These are phyloP conservation scores for Marmota monax DNA, from an alignment of 2,113 vertebrate species.

Conservation along the genomic window DNA sequence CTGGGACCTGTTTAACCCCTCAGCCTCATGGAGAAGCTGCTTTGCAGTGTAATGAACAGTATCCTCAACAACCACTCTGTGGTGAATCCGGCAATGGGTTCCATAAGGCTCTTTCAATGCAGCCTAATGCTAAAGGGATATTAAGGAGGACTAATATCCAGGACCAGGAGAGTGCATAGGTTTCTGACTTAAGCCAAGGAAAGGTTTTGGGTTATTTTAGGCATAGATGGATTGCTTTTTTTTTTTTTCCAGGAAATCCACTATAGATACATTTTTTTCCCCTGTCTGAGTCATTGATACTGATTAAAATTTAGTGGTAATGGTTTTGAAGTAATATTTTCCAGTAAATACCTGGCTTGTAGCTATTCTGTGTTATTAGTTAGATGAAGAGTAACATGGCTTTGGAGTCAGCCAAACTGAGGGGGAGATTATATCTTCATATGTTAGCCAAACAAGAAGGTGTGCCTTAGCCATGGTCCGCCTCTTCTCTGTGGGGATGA, in stretches of 20 bases:
- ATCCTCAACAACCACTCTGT: background rate
- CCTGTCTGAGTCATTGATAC: background rate
- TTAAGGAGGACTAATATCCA: background rate
- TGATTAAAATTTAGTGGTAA: conserved; percentile 6
- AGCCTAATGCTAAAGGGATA: background rate
- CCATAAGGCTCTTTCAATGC: background rate
- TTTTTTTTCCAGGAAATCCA: conserved; percentile 28
- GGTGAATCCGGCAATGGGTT: background rate
- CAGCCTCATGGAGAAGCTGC: background rate
- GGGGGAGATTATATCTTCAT: background rate
- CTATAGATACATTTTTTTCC: background rate
- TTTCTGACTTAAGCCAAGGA: conserved; percentile 7
- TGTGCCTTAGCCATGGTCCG: background rate
- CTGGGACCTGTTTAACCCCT: background rate
- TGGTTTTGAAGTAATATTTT: conserved; percentile 48
- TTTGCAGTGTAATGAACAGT: background rate
- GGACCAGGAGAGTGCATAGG: background rate
- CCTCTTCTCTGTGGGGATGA: background rate
- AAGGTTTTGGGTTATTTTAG: conserved; percentile 26
- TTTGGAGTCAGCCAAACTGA: background rate
- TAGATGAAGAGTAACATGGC: background rate
- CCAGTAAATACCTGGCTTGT: background rate
- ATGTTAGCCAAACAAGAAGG: background rate
- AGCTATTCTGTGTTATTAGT: background rate
- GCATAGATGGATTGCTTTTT: background rate